Evolutionary conservation across 2,888 invertebrate genomes (phyloP).

Genomic region (Limnephilus marmoratus): DNA sequence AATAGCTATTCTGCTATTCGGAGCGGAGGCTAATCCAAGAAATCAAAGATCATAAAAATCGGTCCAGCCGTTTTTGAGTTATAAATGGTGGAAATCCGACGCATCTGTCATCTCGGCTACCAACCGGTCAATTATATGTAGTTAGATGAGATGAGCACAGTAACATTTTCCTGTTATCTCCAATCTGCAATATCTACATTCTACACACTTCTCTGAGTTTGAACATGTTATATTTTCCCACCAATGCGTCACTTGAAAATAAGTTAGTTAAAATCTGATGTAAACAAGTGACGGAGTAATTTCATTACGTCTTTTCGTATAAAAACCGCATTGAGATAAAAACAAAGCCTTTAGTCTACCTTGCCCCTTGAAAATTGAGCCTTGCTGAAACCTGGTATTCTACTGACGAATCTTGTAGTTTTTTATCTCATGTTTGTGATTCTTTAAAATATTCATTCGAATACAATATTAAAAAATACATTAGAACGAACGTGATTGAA

Average conservation of each 20-base stretch:
- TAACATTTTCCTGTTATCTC: neutral
- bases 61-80: no score
- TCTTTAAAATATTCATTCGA: neutral
- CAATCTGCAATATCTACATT: neutral
- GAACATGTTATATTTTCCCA: neutral
- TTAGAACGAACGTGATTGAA: no score
- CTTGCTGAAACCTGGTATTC: neutral
- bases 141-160: neutral
- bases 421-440: neutral
- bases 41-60: no score
- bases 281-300: neutral
- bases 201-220: neutral
- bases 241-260: neutral
- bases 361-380: neutral
- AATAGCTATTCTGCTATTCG: no score
- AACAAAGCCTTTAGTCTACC: neutral
- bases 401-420: neutral
- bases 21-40: no score
- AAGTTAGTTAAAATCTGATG: neutral
- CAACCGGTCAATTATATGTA: no score
- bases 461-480: neutral
- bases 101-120: no score
- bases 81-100: no score
- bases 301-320: neutral
- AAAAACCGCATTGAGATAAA: neutral